Base-by-base conservation (phyloP, 2,113 vertebrate species). In the Leuciscus idus region DNA sequence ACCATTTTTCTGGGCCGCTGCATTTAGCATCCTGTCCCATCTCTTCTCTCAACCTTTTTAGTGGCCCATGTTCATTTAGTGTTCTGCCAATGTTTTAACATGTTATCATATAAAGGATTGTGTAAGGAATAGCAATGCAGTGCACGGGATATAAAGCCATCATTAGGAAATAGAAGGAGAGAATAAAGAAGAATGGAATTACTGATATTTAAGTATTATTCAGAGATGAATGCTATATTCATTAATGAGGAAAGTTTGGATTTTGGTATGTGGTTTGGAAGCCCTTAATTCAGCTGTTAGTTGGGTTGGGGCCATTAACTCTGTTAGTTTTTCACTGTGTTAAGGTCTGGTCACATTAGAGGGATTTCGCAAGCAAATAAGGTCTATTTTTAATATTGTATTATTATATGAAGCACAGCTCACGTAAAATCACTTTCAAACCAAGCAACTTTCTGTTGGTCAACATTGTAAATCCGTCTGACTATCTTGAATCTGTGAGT, bases 131-230 rank as follows among this genome's bases (percentile, higher is more conserved):
- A 91, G 92, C 92, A 90, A 93, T 91, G 90, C 90, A 90, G 92
- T 91, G 92, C 92, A 93, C 91, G 93, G 93, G 92, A 94, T 92
- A 92, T 89, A 89, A 95, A 95, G 93, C 94, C 94, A 94, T 95
- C 91, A 55, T 83, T 82, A 88, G 82, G 91, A 91, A 92, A 83
- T 23, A 4, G 2, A 85, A 74, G 33, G 43, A 62, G 10, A 87
- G 81, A 26, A 36, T 57, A 72, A 50, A 26, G 55, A 59, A 48
- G 57, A 61, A 33, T 33, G 1, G 48, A 55, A 52, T 77, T 21
- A 36, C 21, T 61, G 26, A 43, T 36, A 57, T 55, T 75, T 13
- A 28, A 76, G 33, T 36, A 23, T 66, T 55, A 30, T 48, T 43
- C 2, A 59, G 74, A 43, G 21, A 75, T 74, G 26, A 55, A 84